phyloP scores from a whole-genome alignment of 1,140 invertebrate genomes.

The Adelges cooleyi region DNA sequence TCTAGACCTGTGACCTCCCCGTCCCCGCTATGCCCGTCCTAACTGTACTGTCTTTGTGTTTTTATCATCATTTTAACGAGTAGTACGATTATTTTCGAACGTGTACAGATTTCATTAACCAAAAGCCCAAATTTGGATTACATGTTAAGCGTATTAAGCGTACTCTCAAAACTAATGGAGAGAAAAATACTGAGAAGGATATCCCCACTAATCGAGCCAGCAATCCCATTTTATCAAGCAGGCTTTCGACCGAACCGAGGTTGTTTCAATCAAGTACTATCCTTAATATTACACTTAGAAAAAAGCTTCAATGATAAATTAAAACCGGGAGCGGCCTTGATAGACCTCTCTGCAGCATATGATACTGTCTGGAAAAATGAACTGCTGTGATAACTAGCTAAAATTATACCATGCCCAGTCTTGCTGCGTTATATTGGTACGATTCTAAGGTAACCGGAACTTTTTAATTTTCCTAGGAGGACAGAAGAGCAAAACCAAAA shows the following conservation, averaged over 20 bases:
- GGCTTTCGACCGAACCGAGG: not conserved
- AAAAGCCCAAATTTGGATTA: too few relatives aligned
- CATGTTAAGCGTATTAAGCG: too few relatives aligned
- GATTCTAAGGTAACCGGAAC: not conserved
- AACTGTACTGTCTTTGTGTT: too few relatives aligned
- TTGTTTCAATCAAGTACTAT: slow-evolving; percentile 27
- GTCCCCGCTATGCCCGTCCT: too few relatives aligned
- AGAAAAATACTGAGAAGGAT: slow-evolving; percentile 33
- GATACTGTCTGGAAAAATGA: slow-evolving; percentile 18
- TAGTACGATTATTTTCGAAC: too few relatives aligned
- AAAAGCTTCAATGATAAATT: slow-evolving; percentile 19
- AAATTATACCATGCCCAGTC: not conserved
- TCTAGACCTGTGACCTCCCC: too few relatives aligned
- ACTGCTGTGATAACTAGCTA: not conserved
- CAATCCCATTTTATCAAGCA: not conserved
- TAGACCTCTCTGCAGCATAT: slow-evolving; percentile 30
- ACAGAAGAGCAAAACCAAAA: not conserved
- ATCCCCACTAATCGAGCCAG: not conserved
- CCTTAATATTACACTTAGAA: slow-evolving; percentile 12
- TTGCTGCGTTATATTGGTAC: not conserved
- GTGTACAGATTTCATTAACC: too few relatives aligned
- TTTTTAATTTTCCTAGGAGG: not conserved
- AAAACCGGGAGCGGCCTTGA: slow-evolving; percentile 22
- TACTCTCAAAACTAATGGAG: slow-evolving; percentile 35
- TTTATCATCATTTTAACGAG: too few relatives aligned